phyloP scores from a whole-genome alignment of 2,888 invertebrate genomes.

The Campaea margaritaria region DNA sequence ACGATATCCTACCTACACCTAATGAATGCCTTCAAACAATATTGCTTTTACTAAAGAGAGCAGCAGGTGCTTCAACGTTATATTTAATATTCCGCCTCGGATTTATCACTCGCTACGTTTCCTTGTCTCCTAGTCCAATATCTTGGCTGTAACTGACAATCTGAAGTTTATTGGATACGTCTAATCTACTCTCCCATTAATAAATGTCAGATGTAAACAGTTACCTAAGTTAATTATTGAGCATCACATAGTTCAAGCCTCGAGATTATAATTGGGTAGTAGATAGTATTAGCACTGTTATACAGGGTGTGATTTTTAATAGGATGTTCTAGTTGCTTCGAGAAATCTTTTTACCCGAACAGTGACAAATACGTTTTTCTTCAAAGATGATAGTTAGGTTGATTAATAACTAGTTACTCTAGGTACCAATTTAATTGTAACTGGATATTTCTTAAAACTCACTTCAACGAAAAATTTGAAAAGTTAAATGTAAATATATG shows the following conservation, averaged over 20 bases:
- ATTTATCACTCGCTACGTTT: conserved; percentile 16
- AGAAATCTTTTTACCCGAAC: too few species aligned
- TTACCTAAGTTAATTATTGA: conserved; percentile 21
- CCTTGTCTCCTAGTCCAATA: conserved; percentile 21
- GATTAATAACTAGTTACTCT: too few species aligned
- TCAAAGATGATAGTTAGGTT: too few species aligned
- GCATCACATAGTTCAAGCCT: conserved; percentile 19
- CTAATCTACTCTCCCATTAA: conserved; percentile 19
- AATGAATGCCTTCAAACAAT: too few species aligned
- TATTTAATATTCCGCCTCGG: conserved; percentile 9
- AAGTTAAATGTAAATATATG: too few species aligned
- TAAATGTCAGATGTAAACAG: conserved; percentile 24
- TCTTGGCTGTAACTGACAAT: conserved; percentile 18
- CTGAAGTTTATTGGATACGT: conserved; percentile 28
- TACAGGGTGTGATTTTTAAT: background rate
- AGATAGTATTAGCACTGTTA: background rate
- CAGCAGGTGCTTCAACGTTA: conserved; percentile 14
- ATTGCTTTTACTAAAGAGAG: background rate
- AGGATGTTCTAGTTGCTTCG: too few species aligned
- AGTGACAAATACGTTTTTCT: too few species aligned
- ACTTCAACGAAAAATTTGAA: too few species aligned
- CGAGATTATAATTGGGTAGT: conserved; percentile 14
- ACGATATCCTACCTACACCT: too few species aligned
- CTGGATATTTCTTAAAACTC: too few species aligned
- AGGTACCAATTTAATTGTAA: too few species aligned